These are phyloP conservation scores for Tachysurus fulvidraco DNA, from an alignment of 2,113 vertebrate genomes.

Conservation along the genomic window DNA sequence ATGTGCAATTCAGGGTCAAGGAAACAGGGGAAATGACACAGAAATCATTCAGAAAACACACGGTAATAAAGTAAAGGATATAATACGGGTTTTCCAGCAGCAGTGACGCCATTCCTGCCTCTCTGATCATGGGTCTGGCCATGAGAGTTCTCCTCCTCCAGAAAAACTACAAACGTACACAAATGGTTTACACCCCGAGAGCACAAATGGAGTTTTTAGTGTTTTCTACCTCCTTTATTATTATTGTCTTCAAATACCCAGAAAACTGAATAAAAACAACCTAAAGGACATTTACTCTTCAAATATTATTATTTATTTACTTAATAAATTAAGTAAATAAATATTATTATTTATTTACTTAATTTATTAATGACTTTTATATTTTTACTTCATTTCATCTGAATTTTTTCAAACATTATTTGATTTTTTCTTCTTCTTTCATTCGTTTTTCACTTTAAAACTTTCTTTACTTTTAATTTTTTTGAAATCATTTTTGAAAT, in stretches of 20 bases:
- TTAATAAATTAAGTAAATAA: neutral
- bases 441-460: neutral
- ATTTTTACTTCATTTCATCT: neutral
- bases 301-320: neutral
- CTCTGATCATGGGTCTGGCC: constrained; percentile 96
- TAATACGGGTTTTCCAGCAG: constrained; percentile 97
- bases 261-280: neutral
- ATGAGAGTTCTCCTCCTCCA: constrained; percentile 93
- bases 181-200: neutral
- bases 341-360: neutral
- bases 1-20: constrained; percentile 84
- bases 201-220: neutral
- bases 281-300: neutral
- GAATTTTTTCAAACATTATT: neutral
- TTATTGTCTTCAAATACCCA: neutral
- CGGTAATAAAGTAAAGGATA: constrained; percentile 81
- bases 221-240: neutral
- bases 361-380: neutral
- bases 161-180: constrained; percentile 78
- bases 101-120: constrained; percentile 91
- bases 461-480: neutral
- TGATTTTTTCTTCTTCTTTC: neutral
- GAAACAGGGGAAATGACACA: constrained; percentile 51
- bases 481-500: no score
- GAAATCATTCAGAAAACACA: neutral